Conservation (phyloP, 2,113 vertebrate species). For the Bungarus multicinctus region DNA sequence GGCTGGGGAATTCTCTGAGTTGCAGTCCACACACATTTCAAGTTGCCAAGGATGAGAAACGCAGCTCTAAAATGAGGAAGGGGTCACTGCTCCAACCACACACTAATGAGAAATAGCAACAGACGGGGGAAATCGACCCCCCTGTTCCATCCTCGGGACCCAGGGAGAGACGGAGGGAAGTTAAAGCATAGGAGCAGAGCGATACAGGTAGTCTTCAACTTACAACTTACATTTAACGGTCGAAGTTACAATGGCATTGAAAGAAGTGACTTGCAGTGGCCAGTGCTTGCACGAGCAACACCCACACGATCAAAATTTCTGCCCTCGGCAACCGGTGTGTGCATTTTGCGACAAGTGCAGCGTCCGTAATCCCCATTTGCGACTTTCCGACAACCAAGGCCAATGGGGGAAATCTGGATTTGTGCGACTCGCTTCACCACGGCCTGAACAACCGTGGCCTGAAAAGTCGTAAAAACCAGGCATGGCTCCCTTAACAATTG, state of each 20-base stretch:
- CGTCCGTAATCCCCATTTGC: neutral
- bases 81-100: neutral
- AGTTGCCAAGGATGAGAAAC: neutral
- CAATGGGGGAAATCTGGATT: neutral
- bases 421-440: neutral
- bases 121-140: neutral
- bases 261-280: neutral
- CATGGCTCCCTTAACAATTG: too few species aligned
- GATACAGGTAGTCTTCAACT: neutral
- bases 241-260: neutral
- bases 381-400: too few species aligned
- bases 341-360: neutral
- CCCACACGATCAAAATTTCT: too few species aligned
- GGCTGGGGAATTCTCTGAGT: neutral
- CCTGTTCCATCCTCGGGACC: neutral
- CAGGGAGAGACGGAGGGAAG: neutral
- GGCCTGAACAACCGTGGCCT: neutral
- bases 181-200: accelerated
- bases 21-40: neutral
- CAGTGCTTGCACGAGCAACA: too few species aligned
- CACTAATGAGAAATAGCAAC: neutral
- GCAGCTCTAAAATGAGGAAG: neutral
- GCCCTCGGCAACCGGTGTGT: too few species aligned
- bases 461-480: neutral
- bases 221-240: neutral